Base-by-base conservation (phyloP, 1,140 invertebrate species). In the Rhizoglyphus robini region DNA sequence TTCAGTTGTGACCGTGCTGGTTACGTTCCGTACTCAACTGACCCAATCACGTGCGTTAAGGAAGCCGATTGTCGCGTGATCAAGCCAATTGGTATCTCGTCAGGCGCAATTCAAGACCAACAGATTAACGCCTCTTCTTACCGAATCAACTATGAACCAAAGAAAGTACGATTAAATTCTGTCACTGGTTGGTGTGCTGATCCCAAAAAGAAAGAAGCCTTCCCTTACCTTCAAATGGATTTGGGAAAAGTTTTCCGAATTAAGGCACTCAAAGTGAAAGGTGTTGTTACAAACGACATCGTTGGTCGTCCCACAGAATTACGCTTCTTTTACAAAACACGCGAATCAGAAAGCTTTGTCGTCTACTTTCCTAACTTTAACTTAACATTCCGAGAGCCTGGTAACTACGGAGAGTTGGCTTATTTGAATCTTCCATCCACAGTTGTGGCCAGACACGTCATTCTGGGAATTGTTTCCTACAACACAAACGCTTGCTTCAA, bases 341-440 rank as follows among this genome's bases (percentile, higher is more conserved):
- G 87, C 3, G 90, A 93, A 76, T 84, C 78, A 69, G 91, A 95
- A 74, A 94, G 95, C 72, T 96, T 94, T 71, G 90, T 95, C 5
- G 89, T 95, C 0, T 96, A 96, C 71, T 95, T 93, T 79, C 91
- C 92, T 15, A 94, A 95, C 72, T 94, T 94, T 73, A 95, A 93
- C 75, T 75, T 94, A 27, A 93, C 90, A 0, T 90, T 89, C 83
- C 79, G 88, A 67, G 89, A 93, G 29, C 64, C 66, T 8, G 91
- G 91, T 69, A 94, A 93, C 74, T 93, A 90, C 74, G 90, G 90
- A 59, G 91, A 95, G 79, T 75, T 96, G 38, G 90, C 93, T 2
- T 93, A 95, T 86, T 95, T 96, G 57, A 90, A 88, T 4, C 74
- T 97, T 60, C 91, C 92, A 2, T 89, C 90, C 76, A 91, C 88